Conservation (phyloP, 2,797 vertebrate genomes). For the Muscicapa comitata region DNA sequence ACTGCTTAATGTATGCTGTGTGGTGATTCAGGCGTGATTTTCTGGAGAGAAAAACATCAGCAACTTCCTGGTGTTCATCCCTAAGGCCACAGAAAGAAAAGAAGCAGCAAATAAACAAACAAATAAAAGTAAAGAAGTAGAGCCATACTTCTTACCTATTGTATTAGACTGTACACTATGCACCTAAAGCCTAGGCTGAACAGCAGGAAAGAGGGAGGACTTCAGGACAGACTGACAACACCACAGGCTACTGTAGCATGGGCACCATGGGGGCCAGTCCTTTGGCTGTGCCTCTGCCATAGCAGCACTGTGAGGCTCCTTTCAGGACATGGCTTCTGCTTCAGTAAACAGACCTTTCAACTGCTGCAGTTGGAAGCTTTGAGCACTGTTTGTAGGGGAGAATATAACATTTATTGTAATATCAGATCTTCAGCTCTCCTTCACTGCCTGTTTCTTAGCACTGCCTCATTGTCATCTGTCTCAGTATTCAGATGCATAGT, state of each 20-base stretch:
- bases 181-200: background rate
- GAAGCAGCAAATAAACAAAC: background rate
- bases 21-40: constrained; percentile 86
- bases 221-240: background rate
- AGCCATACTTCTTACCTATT: background rate
- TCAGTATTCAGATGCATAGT: background rate
- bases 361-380: background rate
- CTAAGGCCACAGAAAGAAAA: constrained; percentile 68
- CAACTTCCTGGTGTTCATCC: constrained; percentile 88
- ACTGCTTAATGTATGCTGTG: constrained; percentile 85
- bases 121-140: background rate
- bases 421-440: background rate
- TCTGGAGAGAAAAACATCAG: constrained; percentile 86
- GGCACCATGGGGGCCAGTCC: background rate
- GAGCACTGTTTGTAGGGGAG: background rate
- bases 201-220: background rate
- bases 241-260: background rate
- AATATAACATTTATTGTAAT: background rate
- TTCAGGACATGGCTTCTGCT: background rate
- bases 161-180: background rate
- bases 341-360: background rate
- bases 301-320: background rate
- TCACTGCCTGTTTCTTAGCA: background rate
- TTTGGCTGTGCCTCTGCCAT: background rate
- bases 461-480: background rate